Evolutionary conservation across 2,888 invertebrate species (phyloP), one percentile per base, ranked within the genome.

Genomic region (Thereva unica): DNA sequence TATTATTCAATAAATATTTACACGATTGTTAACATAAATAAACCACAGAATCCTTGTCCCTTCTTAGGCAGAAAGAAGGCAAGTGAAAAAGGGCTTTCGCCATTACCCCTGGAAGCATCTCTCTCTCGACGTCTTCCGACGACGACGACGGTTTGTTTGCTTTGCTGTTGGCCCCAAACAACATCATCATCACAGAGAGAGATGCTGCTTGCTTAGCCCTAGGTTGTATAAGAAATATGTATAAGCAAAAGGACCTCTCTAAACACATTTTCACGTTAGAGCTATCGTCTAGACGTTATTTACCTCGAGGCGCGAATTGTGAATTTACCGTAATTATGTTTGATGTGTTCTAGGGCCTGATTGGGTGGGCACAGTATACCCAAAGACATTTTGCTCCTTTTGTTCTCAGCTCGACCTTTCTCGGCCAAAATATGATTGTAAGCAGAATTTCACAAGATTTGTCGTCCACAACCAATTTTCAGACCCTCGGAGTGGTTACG

Each of bases 1-100:
- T 68, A 66, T 68, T 68, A 68, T 68, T 68, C 68, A 66, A 68
- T 68, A 68, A 66, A 68, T 68, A 68, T 68, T 68, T 68, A 68
- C 68, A 68, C 68, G 61, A 68, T 68, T 68, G 68, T 68, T 68
- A 68, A 66, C 68, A 68, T 68, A 68, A 68, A 68, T 68, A 66
- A 68, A 66, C 66, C 66, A 41, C 50, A 61, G 41, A 6, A 61
- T 50, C 50, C 55, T 37, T 42, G 6, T 23, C 23, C 23, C 23
- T 23, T 23, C 23, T 23, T 23, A 23, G 23, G 23, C 23, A 23
- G 23, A 23, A 23, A 23, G 23, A 23, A 23, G 23, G 23, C 23
- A 23, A 45, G 34, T 61, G 41, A 61, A 61, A 61, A 50, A 41
- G 61, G 38, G 7, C 49, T 50, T 50, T 61, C 50, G 12, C 61